Evolutionary conservation across 1,140 invertebrate species (phyloP).

Genomic region (Aplysia californica): DNA sequence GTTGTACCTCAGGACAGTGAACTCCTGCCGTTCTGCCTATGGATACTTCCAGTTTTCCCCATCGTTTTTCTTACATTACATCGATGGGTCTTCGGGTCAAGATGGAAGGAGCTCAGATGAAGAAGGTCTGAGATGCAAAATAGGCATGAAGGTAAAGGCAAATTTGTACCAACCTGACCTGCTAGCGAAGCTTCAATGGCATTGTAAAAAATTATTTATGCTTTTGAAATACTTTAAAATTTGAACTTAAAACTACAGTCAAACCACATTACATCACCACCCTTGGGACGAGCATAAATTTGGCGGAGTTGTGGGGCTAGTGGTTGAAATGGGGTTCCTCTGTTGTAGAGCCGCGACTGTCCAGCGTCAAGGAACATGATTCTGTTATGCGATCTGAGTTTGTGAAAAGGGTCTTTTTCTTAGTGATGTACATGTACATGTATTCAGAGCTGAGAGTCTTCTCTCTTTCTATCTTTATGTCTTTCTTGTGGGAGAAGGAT

Average conservation of each 20-base stretch:
- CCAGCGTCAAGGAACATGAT: too few relatives aligned
- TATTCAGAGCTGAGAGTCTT: too few relatives aligned
- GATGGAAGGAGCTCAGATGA: conserved; percentile 47
- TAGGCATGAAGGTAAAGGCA: conserved; percentile 69
- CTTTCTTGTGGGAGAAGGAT: too few relatives aligned
- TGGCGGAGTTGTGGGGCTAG: too few relatives aligned
- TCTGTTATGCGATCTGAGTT: too few relatives aligned
- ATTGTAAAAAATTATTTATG: neutral
- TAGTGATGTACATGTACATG: too few relatives aligned
- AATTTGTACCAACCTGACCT: neutral
- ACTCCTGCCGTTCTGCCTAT: conserved; percentile 84
- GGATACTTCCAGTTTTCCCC: conserved; percentile 80
- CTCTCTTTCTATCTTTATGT: too few relatives aligned
- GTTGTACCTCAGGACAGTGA: conserved; percentile 79
- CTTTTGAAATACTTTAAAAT: neutral
- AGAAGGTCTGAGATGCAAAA: conserved; percentile 67
- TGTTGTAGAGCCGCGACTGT: too few relatives aligned
- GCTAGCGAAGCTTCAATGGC: neutral
- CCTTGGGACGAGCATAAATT: too few relatives aligned
- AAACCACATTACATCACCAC: too few relatives aligned
- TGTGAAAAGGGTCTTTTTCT: too few relatives aligned
- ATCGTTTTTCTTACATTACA: conserved; percentile 81
- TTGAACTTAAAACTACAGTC: neutral
- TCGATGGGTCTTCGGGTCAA: conserved; percentile 66
- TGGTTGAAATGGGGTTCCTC: too few relatives aligned